Evolutionary conservation across 1,140 invertebrate genomes (phyloP), one percentile per base, ranked within the genome.

Genomic region (Brachionus rotundiformis): DNA sequence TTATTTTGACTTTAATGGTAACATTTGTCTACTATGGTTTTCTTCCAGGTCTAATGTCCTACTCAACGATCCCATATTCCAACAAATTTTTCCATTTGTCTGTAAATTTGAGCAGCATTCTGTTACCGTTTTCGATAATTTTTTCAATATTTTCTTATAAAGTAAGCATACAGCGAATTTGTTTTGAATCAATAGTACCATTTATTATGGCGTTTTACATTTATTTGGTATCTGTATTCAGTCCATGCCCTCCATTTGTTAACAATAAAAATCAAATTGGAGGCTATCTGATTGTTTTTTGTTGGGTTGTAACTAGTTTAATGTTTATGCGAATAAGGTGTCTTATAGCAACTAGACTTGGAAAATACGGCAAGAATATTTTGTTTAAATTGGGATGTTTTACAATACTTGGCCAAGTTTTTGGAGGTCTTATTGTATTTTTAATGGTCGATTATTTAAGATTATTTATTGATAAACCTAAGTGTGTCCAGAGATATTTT

Each of bases 221-320:
- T 39, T 47, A 59, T 65, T 16, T 81, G 10, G 19, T 81, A 3
- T 25, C 59, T 16, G 54, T 41, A 3, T 16, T 81, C 4, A 81
- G 79, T 81, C 79, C 79, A 10, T 81, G 79, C 49, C 79, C 79
- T 31, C 54, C 59, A 31, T 81, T 81, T 41, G 19, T 79, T 8
- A 41, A 47, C n/a, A 77, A 77, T 33, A 77, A 77, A 54, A 6
- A 73, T 13, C 16, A 73, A 19, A 29, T 79, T 25, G 76, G 76
- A 13, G 76, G 76, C 19, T 59, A 54, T 59, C 36, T 79, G 27
- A 79, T 79, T 23, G 47, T 79, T 31, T 23, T 79, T 39, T 33
- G 27, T 59, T 79, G 76, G 76, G 16, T 59, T 3, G n/a, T 59
- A 8, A 23, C 5, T 39, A 39, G 76, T 39, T 79, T 47, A 6